Base-by-base conservation (phyloP, 2,888 invertebrate genomes). In the Hoplodrina blanda region DNA sequence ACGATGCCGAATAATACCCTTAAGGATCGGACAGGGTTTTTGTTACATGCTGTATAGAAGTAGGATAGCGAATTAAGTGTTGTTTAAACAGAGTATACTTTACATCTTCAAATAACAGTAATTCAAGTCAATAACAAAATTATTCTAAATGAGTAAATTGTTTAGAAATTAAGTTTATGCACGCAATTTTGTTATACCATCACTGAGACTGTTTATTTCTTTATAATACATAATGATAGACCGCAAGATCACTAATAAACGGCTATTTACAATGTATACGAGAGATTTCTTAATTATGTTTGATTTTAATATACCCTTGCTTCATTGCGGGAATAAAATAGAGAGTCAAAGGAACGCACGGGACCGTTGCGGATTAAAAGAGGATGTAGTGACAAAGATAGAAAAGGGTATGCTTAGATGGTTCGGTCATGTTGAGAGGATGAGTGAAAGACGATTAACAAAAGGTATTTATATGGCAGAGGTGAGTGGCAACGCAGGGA, bases 171-270 rank as follows among this genome's bases (percentile, higher is more conserved):
- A 69, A 79, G 3, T 86, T 87, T 83, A 78, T 82, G 67, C 37
- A 46, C 65, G 83, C 76, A 82, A 85, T 87, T 87, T 85, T 83
- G 75, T 70, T 82, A 84, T 87, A 88, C 87, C 85, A 79, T 76
- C 64, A 78, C 68, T 70, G 67, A 62, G 66, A 55, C 41, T 50
- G 62, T 92, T 92, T 93, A 93, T 92, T 76, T 59, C 70, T 93
- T 94, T 93, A 94, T 88, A 89, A 89, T 85, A 78, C 83, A 84
- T 92, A 91, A 93, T 93, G 85, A 84, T 85, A 89, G 85, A 80
- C 69, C 81, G 87, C 89, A 90, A 89, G 84, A 57, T 63, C 15
- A 55, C 49, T 56, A 64, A 66, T 76, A 80, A 88, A 85, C 77
- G 73, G 68, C 61, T 84, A 85, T 87, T 85, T 86, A 89, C 86